Evolutionary conservation across 2,797 vertebrate genomes (phyloP).

Genomic region (Pangasius larnaudii): DNA sequence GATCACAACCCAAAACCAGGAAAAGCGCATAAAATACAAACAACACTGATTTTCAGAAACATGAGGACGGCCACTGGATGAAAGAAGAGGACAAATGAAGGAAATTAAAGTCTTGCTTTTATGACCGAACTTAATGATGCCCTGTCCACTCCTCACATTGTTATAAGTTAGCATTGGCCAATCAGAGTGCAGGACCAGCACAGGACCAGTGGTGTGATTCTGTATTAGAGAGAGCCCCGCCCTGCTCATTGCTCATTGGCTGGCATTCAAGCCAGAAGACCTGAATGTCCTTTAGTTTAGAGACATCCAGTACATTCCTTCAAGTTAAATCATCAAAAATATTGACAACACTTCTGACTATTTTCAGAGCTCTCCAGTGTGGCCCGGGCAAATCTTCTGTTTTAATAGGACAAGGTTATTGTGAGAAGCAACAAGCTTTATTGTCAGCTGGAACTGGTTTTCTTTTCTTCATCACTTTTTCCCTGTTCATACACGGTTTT

Average conservation of each 20-base stretch:
- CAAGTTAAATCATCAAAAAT: background rate
- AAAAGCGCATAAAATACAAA: constrained; percentile 9
- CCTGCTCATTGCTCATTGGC: background rate
- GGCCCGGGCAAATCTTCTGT: background rate
- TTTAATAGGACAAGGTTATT: background rate
- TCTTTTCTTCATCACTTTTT: background rate
- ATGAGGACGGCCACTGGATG: constrained; percentile 34
- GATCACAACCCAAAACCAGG: constrained; percentile 29
- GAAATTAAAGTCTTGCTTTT: constrained; percentile 15
- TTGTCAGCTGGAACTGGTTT: background rate
- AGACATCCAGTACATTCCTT: constrained; percentile 33
- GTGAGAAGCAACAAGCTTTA: background rate
- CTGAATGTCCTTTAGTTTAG: constrained; percentile 60
- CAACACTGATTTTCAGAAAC: background rate
- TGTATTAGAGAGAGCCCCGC: background rate
- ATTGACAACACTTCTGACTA: background rate
- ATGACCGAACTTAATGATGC: background rate
- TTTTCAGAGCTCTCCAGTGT: background rate
- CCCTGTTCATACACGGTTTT: background rate
- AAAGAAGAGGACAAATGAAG: background rate
- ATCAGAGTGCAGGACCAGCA: constrained; percentile 51
- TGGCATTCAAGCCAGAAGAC: constrained; percentile 52
- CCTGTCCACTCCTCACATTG: background rate
- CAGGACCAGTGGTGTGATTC: constrained; percentile 45
- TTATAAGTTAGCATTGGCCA: constrained; percentile 8